Conservation (phyloP, 2,797 vertebrate species). For the Tenualosa ilisha region DNA sequence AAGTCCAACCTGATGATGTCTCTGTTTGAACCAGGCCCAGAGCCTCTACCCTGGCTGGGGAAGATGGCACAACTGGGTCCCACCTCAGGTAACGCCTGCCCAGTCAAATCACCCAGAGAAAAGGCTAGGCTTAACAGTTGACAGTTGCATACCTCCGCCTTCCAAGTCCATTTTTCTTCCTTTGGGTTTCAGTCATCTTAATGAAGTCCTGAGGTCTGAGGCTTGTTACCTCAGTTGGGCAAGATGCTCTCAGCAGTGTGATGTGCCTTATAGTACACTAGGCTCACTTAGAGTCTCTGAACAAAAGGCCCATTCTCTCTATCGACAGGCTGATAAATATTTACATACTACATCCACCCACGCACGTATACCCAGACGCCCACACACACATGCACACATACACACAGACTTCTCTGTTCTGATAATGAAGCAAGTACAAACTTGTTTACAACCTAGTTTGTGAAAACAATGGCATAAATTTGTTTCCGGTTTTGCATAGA, state of each 20-base stretch:
- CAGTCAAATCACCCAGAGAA: neutral
- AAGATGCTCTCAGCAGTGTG: neutral
- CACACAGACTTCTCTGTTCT: neutral
- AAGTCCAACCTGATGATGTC: slow-evolving; percentile 99
- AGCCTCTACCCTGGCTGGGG: slow-evolving; percentile 94
- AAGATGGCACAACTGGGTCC: slow-evolving; percentile 93
- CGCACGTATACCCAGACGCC: neutral
- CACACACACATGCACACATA: neutral
- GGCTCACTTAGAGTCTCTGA: neutral
- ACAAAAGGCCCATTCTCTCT: neutral
- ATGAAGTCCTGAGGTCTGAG: neutral
- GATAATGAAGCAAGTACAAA: neutral
- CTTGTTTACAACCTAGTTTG: neutral
- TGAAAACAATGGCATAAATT: neutral
- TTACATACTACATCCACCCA: neutral
- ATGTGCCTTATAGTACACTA: neutral
- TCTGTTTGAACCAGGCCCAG: slow-evolving; percentile 89
- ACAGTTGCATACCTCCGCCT: neutral
- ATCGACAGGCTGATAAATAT: neutral
- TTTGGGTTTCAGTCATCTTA: neutral
- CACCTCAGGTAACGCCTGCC: slow-evolving; percentile 85
- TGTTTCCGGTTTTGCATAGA: neutral
- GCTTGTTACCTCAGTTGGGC: neutral
- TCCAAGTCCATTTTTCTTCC: too few relatives aligned
- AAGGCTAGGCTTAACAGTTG: neutral